Evolutionary conservation across 2,797 vertebrate genomes (phyloP), one percentile per base, ranked within the genome.

Genomic region (Syngnathus rostellatus): DNA sequence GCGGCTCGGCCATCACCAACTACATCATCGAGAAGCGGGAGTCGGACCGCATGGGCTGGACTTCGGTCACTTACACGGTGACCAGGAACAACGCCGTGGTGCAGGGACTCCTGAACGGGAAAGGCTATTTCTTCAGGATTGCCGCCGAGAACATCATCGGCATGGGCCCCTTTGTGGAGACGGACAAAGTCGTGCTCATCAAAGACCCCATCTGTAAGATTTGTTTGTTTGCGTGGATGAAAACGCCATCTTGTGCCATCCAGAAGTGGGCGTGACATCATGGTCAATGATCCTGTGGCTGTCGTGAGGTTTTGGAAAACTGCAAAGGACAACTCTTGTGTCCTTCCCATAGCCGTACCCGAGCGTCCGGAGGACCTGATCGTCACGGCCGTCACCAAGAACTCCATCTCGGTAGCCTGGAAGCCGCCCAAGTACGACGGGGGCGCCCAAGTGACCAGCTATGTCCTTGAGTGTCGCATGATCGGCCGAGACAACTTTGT

Each of bases 71-170:
- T 54, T 97, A 90, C 81, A 99, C 94, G 0, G 96, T 98, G 75
- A 99, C 96, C 0, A 90, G 97, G 69, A 94, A 98, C 72, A 99
- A 97, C 57, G 97, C 97, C 17, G 93, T 94, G 8, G 89, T 98
- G 64, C 97, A 99, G 83, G 95, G 94, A 67, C 93, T 99, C 67
- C 87, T 92, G 9, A 88, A 95, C 73, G 94, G 94, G 19, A 97
- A 95, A 81, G 91, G 92, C 63, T 99, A 99, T 85, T 98, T 95
- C 81, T 99, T 99, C 89, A 93, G 97, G 86, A 96, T 99, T 55
- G 97, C 97, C 40, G 93, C 97, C 14, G 97, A 99, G 88, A 99
- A 99, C 85, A 95, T 94, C 70, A 96, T 99, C 57, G 97, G 97
- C 86, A 95, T 97, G 91, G 97, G 97, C 62, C 97, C 97, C 0